Evolutionary conservation across 2,797 vertebrate species (phyloP), one percentile per base, ranked within the genome.

Genomic region (Toxotes lorentzi): DNA sequence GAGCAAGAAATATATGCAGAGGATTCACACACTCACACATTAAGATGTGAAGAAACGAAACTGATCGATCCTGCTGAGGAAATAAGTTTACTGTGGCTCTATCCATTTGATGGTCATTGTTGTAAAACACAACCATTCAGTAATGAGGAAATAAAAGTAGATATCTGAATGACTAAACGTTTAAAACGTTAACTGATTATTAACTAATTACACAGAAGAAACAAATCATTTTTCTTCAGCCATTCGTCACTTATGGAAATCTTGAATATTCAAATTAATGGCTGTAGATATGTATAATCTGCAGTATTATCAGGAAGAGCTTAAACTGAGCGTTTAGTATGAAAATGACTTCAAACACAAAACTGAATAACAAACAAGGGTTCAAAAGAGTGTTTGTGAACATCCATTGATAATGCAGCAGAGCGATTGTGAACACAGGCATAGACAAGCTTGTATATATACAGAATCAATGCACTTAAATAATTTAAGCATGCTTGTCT

Each of bases 391-490:
- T 63, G 63, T 63, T 73, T 64, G 84, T 71, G 78, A 84, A 65
- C 64, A 87, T 84, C 81, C 79, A 93, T 89, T 83, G 89, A 91
- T 91, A 88, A 84, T 62, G 66, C 56, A 84, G 83, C 71, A 12
- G 43, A 82, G 77, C 80, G 86, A 88, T 88, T 88, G 89, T 86
- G 76, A 87, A 86, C 75, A 87, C 65, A 60, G 32, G 78, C 54
- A 32, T 78, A 80, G 83, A 92, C 89, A 91, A 86, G 91, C 88
- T 82, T 90, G 90, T 93, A 89, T 93, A 94, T 93, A 93, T 91
- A 91, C 91, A 65, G 92, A 93, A 95, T 95, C 93, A 91, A 95
- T 94, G 87, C 73, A 84, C 90, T 89, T 95, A 78, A 95, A 95
- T 95, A 91, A 95, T 95, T 95, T 89, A 96, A 87, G 84, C 73